Evolutionary conservation across 2,113 vertebrate genomes (phyloP), one percentile per base, ranked within the genome.

Genomic region (Onychorhynchus coronatus): DNA sequence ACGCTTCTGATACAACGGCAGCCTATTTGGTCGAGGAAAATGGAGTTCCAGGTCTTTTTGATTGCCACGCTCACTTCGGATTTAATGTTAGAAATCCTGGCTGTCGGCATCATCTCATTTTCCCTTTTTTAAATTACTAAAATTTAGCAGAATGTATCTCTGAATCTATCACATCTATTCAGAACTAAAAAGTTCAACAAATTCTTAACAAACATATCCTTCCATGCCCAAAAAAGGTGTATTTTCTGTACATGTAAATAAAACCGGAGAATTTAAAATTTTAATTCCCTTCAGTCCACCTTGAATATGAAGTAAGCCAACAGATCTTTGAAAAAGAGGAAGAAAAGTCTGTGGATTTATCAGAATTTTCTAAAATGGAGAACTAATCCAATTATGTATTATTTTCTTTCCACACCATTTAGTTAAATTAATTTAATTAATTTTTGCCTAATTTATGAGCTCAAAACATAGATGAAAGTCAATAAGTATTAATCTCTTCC

Each of bases 1-100:
- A 0, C 0, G 1, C 8, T 35, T 55, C 50, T 50, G 9, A 44
- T 63, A 12, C 12, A n/a, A 20, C 33, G 25, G 19, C 24, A 33
- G 49, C 28, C 8, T 41, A 50, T 66, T 73, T 89, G 44, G 4
- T 28, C 42, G 25, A n/a, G 30, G 22, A 47, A 75, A 94, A 62
- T 4, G 9, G 37, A 50, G 23, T 53, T 92, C 21, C 46, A 73
- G 31, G 30, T 35, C 47, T 79, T 89, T 83, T 62, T 46, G 22
- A 17, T 28, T 85, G 52, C 49, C 37, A 53, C 9, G 21, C 21
- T 80, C 0, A 3, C 16, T 56, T 41, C 31, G 33, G 25, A 53
- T 88, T 89, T 53, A 53, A 28, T 35, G 12, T 28, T 68, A 65
- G 85, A 75, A 92, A 68, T 35, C 19, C 37, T 55, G 42, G 4